phyloP scores from a whole-genome alignment of 2,797 vertebrate genomes.

The Paguma larvata region DNA sequence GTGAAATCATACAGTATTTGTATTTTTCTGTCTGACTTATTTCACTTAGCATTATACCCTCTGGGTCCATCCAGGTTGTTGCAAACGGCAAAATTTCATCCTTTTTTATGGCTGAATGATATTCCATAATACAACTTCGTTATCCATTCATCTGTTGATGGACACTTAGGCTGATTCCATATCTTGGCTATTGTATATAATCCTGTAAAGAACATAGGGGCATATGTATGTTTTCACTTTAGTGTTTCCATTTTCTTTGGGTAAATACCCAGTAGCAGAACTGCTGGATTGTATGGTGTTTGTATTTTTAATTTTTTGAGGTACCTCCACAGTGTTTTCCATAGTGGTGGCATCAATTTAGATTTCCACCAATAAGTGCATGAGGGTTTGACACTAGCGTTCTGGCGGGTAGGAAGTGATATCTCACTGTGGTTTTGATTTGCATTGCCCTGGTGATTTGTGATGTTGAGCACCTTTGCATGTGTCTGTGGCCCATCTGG shows the following conservation, averaged over 20 bases:
- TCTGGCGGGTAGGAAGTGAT: not conserved
- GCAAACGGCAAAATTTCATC: not conserved
- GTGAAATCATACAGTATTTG: not conserved
- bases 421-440: not conserved
- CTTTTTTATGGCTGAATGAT: not conserved
- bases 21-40: not conserved
- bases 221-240: not conserved
- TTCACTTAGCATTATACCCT: not conserved
- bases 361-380: not conserved
- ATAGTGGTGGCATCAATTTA: not conserved
- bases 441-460: not conserved
- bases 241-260: not conserved
- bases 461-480: not conserved
- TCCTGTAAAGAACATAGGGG: not conserved
- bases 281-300: not conserved
- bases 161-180: not conserved
- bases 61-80: not conserved
- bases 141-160: not conserved
- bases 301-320: not conserved
- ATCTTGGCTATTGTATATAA: not conserved
- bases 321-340: not conserved
- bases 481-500: not conserved
- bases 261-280: not conserved
- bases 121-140: not conserved
- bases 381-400: not conserved